phyloP scores from a whole-genome alignment of 2,888 invertebrate species.

The Ophion ventricosus region DNA sequence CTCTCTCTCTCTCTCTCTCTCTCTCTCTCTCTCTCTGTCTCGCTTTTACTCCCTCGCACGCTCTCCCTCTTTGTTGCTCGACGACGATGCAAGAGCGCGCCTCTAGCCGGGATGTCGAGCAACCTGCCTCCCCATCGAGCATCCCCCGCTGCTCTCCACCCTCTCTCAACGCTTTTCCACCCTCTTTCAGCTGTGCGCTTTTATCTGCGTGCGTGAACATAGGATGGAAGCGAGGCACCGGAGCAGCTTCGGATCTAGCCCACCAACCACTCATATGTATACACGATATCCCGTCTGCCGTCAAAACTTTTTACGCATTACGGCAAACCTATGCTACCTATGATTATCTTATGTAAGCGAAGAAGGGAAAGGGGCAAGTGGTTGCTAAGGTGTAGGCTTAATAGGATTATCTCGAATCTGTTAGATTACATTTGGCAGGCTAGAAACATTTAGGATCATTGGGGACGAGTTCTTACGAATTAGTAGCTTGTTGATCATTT shows the following conservation, averaged over 20 bases:
- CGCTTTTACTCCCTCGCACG: conserved; percentile 14
- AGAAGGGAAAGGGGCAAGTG: too few species aligned
- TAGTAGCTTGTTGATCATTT: too few species aligned
- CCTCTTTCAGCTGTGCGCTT: conserved; percentile 64
- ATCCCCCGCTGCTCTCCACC: conserved; percentile 49
- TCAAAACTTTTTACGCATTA: conserved; percentile 55
- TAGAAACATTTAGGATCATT: too few species aligned
- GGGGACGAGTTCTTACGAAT: too few species aligned
- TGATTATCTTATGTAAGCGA: neutral
- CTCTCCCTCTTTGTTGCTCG: conserved; percentile 48
- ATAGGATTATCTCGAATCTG: too few species aligned
- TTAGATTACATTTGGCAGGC: too few species aligned
- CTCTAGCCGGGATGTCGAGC: conserved; percentile 66
- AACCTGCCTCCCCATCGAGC: conserved; percentile 62
- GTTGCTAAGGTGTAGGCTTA: too few species aligned
- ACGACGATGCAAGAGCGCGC: conserved; percentile 60
- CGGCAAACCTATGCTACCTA: conserved; percentile 13
- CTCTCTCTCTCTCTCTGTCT: conserved; percentile 12
- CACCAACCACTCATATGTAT: conserved; percentile 33
- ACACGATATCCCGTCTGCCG: conserved; percentile 31
- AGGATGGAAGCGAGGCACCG: conserved; percentile 57
- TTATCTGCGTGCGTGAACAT: conserved; percentile 58
- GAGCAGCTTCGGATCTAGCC: conserved; percentile 40
- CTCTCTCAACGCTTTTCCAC: conserved; percentile 60
- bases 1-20: neutral